Conservation (phyloP, 1,140 invertebrate genomes). For the Augochlora pura region DNA sequence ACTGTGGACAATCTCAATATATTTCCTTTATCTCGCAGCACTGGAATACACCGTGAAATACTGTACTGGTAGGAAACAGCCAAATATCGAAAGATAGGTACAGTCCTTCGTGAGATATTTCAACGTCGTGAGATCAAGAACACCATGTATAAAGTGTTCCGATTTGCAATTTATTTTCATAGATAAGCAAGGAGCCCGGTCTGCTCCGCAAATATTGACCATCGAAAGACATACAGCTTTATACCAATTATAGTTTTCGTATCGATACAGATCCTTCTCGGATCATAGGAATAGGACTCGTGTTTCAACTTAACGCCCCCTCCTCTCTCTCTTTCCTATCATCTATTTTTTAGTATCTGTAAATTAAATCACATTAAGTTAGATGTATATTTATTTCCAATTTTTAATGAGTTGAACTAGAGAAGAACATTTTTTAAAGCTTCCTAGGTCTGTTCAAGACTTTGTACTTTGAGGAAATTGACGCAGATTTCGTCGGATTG, state of each 20-base stretch:
- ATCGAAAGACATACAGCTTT: background rate
- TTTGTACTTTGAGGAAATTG: slow-evolving; percentile 1
- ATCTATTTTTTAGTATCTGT: background rate
- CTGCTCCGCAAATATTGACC: background rate
- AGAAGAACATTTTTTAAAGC: background rate
- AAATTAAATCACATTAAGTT: background rate
- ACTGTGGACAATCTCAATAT: background rate
- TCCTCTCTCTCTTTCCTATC: too few relatives aligned
- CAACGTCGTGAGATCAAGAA: too few relatives aligned
- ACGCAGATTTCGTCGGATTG: too few relatives aligned
- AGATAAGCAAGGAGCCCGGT: background rate
- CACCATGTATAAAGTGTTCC: background rate
- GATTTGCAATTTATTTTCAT: background rate
- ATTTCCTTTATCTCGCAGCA: too few relatives aligned
- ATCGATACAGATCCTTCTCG: background rate
- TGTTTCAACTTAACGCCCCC: background rate
- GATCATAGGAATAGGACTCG: background rate
- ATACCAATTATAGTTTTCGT: background rate
- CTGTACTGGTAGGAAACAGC: too few relatives aligned
- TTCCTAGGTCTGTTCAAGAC: background rate
- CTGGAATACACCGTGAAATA: too few relatives aligned
- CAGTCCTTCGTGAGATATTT: too few relatives aligned
- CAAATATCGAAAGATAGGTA: too few relatives aligned
- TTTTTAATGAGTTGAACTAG: background rate
- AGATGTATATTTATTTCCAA: background rate